Evolutionary conservation across 1,140 invertebrate species (phyloP).

Genomic region (Caenorhabditis remanei): DNA sequence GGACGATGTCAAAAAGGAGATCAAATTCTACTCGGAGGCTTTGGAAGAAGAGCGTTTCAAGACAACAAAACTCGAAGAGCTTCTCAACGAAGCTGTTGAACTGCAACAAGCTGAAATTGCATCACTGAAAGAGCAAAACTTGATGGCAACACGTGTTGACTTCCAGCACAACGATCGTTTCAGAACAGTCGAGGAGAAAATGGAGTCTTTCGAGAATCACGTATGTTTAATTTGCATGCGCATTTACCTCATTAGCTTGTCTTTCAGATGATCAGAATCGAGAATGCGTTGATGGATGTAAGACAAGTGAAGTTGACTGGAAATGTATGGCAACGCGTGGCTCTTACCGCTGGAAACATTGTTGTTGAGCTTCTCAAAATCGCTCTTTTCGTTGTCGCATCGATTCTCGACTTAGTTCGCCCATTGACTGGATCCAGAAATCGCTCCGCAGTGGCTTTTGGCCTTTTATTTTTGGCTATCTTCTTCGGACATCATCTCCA

Average conservation of each 20-base stretch:
- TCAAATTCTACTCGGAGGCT: constrained; percentile 42
- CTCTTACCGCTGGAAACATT: constrained; percentile 59
- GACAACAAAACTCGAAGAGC: constrained; percentile 54
- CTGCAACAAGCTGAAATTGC: constrained; percentile 61
- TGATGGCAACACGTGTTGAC: constrained; percentile 58
- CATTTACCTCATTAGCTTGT: no score
- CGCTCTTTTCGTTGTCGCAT: constrained; percentile 49
- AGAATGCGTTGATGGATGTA: constrained; percentile 58
- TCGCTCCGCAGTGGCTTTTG: constrained; percentile 22
- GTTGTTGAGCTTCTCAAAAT: constrained; percentile 61
- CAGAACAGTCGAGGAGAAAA: constrained; percentile 59
- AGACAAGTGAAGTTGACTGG: constrained; percentile 21
- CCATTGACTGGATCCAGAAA: constrained; percentile 60
- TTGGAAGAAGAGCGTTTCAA: constrained; percentile 62
- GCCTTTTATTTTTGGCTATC: constrained; percentile 20
- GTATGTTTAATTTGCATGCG: not conserved
- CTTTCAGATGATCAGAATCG: constrained; percentile 61
- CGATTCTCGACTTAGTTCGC: constrained; percentile 61
- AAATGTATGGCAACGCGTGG: constrained; percentile 48
- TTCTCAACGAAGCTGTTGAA: constrained; percentile 61
- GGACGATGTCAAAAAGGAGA: constrained; percentile 43
- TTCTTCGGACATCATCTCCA: constrained; percentile 47
- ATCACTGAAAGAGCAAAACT: constrained; percentile 59
- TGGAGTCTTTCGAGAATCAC: constrained; percentile 61
- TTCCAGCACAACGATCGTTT: constrained; percentile 65